These are phyloP conservation scores for Amiota mariae DNA, from an alignment of 2,888 invertebrate species.

Conservation along the genomic window DNA sequence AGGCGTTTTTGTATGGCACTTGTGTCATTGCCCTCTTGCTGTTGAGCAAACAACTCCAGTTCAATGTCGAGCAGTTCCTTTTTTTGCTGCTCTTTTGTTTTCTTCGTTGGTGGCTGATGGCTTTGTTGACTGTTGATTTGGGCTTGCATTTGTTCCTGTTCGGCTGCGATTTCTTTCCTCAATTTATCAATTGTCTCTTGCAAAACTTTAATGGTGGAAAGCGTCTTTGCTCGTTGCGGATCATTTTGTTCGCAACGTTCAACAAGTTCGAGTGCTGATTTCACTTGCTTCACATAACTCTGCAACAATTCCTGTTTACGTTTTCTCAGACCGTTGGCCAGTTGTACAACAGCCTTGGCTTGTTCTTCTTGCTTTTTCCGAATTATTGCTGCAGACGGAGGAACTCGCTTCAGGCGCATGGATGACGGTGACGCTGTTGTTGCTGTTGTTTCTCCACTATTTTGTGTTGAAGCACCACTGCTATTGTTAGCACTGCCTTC, in stretches of 20 bases:
- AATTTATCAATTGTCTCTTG: slow-evolving; percentile 85
- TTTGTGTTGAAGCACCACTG: slow-evolving; percentile 22
- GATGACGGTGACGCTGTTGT: slow-evolving; percentile 57
- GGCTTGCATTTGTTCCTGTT: slow-evolving; percentile 72
- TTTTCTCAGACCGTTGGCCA: slow-evolving; percentile 87
- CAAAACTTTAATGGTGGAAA: slow-evolving; percentile 86
- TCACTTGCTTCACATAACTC: slow-evolving; percentile 91
- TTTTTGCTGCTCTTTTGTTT: slow-evolving; percentile 86
- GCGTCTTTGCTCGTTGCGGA: slow-evolving; percentile 83
- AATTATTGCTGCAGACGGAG: slow-evolving; percentile 77
- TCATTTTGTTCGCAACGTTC: slow-evolving; percentile 83
- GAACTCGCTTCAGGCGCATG: slow-evolving; percentile 57
- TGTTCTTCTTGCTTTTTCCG: slow-evolving; percentile 85
- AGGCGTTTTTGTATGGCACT: slow-evolving; percentile 85
- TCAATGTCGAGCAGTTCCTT: slow-evolving; percentile 93
- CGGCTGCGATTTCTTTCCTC: slow-evolving; percentile 71
- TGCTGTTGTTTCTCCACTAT: slow-evolving; percentile 39
- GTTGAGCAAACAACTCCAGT: slow-evolving; percentile 90
- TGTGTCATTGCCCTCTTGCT: slow-evolving; percentile 90
- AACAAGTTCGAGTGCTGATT: slow-evolving; percentile 85
- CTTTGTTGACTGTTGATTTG: slow-evolving; percentile 63
- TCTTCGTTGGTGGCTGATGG: slow-evolving; percentile 73
- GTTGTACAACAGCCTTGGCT: slow-evolving; percentile 82
- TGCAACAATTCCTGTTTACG: slow-evolving; percentile 90
- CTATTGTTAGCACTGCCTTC: slow-evolving; percentile 49